Percentiles rank a stretch among this genome's conserved stretches.
These are phyloP conservation scores for Galago senegalensis DNA, from an alignment of 2,797 vertebrate species.

Conservation along the genomic window DNA sequence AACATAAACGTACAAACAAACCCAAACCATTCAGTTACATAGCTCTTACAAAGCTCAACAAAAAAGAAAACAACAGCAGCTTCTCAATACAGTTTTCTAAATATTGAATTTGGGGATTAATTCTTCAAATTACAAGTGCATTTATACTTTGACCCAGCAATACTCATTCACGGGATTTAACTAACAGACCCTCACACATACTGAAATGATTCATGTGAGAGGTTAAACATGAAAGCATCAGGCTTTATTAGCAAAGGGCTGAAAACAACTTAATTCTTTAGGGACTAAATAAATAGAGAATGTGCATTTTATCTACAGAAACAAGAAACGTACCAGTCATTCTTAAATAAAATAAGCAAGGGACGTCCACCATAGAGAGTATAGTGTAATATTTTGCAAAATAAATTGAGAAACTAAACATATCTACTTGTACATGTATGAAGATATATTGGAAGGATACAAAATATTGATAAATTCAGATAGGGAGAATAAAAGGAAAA, in stretches of 20 bases:
- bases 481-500: neutral
- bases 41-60: neutral
- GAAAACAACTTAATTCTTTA: neutral
- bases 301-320: neutral
- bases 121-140: conserved; percentile 14
- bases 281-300: neutral
- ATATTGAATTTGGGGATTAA: conserved; percentile 57
- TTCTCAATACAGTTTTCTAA: neutral
- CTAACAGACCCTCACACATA: neutral
- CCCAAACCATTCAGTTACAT: neutral
- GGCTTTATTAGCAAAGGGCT: neutral
- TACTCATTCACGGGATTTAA: neutral
- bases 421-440: neutral
- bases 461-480: neutral
- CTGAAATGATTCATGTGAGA: neutral
- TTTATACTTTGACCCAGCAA: conserved; percentile 27
- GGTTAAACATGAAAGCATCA: neutral
- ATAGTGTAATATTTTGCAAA: neutral
- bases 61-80: neutral
- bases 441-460: neutral
- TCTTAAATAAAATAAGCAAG: conserved; percentile 1
- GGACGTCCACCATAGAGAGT: neutral
- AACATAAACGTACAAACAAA: neutral
- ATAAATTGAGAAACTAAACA: neutral
- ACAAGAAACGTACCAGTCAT: neutral